A percentile compares a stretch with the other conserved stretches of the same genome.
These are phyloP conservation scores for Cinara cedri DNA, from an alignment of 2,888 invertebrate genomes.

Conservation along the genomic window DNA sequence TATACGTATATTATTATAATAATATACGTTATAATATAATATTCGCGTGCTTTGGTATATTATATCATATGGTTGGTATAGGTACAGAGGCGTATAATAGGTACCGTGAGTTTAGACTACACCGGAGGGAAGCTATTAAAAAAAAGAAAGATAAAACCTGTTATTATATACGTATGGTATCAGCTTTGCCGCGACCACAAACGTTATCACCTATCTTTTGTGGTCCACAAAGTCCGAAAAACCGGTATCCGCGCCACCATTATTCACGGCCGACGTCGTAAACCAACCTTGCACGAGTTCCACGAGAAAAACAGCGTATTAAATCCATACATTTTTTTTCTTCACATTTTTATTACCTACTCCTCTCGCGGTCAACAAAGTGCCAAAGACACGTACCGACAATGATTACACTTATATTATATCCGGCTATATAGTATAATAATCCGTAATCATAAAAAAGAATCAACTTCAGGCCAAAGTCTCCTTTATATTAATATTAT, in stretches of 20 bases:
- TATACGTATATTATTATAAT: constrained; percentile 7
- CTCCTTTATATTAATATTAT: no score
- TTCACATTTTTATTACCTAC: background rate
- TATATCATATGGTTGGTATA: constrained; percentile 21
- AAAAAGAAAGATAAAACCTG: constrained; percentile 49
- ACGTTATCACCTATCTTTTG: constrained; percentile 55
- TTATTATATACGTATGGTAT: constrained; percentile 35
- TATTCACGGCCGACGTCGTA: constrained; percentile 48
- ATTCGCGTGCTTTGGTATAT: constrained; percentile 34
- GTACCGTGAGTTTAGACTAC: background rate
- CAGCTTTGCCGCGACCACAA: constrained; percentile 20
- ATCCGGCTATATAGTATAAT: no score
- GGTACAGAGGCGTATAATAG: background rate
- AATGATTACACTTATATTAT: no score
- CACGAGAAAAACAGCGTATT: background rate
- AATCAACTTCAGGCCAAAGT: no score
- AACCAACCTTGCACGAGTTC: constrained; percentile 50
- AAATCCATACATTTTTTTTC: background rate
- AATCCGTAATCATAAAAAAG: no score
- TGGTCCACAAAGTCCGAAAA: constrained; percentile 52
- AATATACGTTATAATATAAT: background rate
- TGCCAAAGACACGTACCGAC: no score
- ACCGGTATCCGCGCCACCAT: constrained; percentile 44
- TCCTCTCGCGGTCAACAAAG: no score
- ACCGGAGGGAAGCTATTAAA: constrained; percentile 56